Percentiles rank a stretch among this genome's conserved stretches.
Conservation (phyloP, 2,113 vertebrate genomes). For the Panthera uncia region DNA sequence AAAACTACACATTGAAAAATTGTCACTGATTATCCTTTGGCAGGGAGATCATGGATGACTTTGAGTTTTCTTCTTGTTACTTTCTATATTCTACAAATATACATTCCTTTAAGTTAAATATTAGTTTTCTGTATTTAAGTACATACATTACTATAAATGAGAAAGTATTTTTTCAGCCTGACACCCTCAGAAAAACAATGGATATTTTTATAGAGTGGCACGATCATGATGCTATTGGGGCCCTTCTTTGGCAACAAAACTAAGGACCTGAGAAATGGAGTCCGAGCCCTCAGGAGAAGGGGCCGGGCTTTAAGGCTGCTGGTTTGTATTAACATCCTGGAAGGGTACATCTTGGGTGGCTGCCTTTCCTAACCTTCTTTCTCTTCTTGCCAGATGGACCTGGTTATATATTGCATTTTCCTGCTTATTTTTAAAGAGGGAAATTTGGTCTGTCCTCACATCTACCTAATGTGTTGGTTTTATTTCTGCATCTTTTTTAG, state of each 20-base stretch:
- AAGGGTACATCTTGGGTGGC: background rate
- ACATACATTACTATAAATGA: background rate
- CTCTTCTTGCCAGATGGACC: background rate
- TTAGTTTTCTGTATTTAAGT: background rate
- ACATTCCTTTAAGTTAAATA: background rate
- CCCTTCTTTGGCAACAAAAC: background rate
- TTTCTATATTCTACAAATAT: background rate
- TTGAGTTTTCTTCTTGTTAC: background rate
- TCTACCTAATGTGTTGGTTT: conserved; percentile 72
- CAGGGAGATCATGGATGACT: background rate
- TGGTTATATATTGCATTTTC: background rate
- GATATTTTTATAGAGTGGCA: background rate
- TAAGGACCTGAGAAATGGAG: background rate
- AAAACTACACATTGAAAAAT: background rate
- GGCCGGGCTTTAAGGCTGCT: background rate
- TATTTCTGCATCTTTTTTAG: conserved; percentile 65
- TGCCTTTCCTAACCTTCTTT: background rate
- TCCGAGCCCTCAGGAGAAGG: background rate
- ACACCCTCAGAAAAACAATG: background rate
- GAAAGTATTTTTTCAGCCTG: background rate
- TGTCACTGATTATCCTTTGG: background rate
- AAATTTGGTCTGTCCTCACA: background rate
- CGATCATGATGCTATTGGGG: background rate
- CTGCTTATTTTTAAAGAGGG: background rate
- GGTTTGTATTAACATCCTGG: background rate